A percentile compares a stretch with the other conserved stretches of the same genome.
phyloP scores from a whole-genome alignment of 2,797 vertebrate species.

The Steatocranus sp. region DNA sequence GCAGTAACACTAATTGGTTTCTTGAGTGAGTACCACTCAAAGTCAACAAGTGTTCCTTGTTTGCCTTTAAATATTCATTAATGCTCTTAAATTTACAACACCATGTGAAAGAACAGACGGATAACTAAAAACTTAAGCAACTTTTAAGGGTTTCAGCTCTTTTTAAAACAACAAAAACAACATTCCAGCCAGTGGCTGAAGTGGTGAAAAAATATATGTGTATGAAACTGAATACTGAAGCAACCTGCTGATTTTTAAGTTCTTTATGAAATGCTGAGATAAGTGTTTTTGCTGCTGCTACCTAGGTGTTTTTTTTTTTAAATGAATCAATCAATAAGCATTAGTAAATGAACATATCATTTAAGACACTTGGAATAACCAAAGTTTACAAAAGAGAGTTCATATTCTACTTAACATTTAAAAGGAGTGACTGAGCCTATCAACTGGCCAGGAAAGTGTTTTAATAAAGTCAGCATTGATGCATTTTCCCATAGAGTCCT shows the following conservation, averaged over 20 bases:
- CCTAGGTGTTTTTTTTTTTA: not conserved
- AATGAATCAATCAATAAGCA: not conserved
- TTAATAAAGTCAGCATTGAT: not conserved
- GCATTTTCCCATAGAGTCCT: not conserved
- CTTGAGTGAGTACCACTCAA: not conserved
- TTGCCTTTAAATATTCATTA: not conserved
- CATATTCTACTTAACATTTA: not conserved
- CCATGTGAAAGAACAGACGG: not conserved
- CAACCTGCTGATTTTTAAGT: not conserved
- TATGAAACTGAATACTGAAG: not conserved
- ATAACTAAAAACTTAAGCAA: not conserved
- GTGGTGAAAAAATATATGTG: not conserved
- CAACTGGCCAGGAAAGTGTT: not conserved
- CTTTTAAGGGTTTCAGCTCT: not conserved
- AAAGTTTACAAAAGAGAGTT: not conserved
- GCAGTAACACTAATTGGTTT: not conserved
- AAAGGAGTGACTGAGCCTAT: not conserved
- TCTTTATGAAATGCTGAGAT: not conserved
- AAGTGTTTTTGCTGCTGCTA: not conserved
- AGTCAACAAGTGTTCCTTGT: not conserved
- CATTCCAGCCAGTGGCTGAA: not conserved
- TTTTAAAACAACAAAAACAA: not conserved
- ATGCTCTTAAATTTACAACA: not conserved
- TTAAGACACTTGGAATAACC: not conserved
- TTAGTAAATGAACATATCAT: not conserved